Conservation (phyloP, 2,113 vertebrate species). For the Atrichornis clamosus region DNA sequence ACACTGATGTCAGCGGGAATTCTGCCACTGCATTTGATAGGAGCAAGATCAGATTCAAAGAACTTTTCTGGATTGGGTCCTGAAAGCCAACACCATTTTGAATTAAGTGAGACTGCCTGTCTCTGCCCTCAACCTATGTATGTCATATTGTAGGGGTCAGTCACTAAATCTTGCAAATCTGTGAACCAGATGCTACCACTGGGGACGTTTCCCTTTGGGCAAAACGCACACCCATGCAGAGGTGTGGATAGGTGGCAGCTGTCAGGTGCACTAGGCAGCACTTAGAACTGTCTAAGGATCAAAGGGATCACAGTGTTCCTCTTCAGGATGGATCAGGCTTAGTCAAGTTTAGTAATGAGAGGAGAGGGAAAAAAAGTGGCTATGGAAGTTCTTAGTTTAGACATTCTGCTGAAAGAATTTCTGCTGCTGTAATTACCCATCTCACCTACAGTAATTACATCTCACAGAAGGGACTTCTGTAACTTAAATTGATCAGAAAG, state of each 20-base stretch:
- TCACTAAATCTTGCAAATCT: background rate
- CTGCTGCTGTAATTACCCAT: background rate
- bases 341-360: background rate
- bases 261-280: background rate
- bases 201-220: background rate
- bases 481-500: background rate
- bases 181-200: background rate
- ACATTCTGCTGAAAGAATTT: background rate
- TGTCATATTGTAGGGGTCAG: background rate
- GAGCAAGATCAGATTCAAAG: slow-evolving; percentile 8
- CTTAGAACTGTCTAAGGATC: background rate
- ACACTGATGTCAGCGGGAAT: background rate
- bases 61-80: background rate
- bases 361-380: rapidly evolving
- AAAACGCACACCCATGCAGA: background rate
- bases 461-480: background rate
- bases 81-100: background rate
- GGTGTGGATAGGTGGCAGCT: background rate
- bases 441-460: background rate
- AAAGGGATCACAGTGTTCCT: background rate
- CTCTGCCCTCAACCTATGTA: background rate
- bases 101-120: background rate
- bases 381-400: background rate
- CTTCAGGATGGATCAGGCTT: background rate
- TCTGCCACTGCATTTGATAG: background rate